Evolutionary conservation across 2,797 vertebrate species (phyloP).

Genomic region (Micropoecilia bifurca): DNA sequence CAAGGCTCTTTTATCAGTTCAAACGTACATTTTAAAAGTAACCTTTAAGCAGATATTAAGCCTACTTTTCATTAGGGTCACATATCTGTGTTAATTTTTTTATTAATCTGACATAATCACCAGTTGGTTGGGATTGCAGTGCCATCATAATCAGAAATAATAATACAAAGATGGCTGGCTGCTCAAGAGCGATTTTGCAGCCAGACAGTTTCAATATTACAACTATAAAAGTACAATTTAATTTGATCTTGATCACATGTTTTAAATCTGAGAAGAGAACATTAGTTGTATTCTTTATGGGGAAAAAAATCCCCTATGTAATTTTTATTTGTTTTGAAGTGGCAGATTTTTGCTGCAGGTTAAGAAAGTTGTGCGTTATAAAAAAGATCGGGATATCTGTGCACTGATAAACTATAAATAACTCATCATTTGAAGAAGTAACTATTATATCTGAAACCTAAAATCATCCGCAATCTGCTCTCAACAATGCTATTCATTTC

Average conservation of each 20-base stretch:
- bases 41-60: neutral
- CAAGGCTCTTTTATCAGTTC: neutral
- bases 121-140: neutral
- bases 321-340: neutral
- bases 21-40: neutral
- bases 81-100: neutral
- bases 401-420: neutral
- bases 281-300: neutral
- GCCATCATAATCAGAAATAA: no score
- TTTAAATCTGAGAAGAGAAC: neutral
- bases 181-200: neutral
- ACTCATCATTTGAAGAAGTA: neutral
- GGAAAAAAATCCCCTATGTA: no score
- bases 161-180: neutral
- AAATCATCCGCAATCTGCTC: neutral
- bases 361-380: neutral
- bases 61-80: neutral
- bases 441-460: neutral
- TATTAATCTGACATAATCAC: neutral
- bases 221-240: neutral
- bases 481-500: neutral
- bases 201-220: neutral
- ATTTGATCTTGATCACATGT: neutral
- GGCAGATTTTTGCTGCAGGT: neutral
- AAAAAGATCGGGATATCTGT: neutral